A percentile compares a stretch with the other conserved stretches of the same genome.
Conservation (phyloP, 1,140 invertebrate genomes). For the Elymnias hypermnestra region DNA sequence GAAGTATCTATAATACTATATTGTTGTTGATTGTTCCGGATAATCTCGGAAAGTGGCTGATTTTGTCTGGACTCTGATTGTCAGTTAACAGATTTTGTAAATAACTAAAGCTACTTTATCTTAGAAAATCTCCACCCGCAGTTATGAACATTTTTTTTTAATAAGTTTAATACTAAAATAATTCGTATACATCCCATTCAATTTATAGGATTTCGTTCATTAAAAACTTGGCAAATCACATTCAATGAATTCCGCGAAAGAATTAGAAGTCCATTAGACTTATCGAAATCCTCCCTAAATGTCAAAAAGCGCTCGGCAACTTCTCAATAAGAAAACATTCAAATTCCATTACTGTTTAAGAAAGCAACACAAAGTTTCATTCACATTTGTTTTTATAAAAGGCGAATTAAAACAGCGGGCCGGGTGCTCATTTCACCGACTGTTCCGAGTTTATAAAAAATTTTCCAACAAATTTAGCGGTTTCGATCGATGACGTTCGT, state of each 20-base stretch:
- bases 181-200: too few relatives aligned
- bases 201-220: constrained; percentile 7
- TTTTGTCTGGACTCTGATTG: too few relatives aligned
- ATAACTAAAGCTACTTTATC: too few relatives aligned
- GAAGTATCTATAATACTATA: too few relatives aligned
- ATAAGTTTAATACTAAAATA: too few relatives aligned
- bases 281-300: constrained; percentile 45
- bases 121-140: too few relatives aligned
- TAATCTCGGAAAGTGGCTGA: too few relatives aligned
- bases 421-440: constrained; percentile 37
- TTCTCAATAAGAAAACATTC: constrained; percentile 64
- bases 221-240: constrained; percentile 15
- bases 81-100: too few relatives aligned
- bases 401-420: constrained; percentile 37
- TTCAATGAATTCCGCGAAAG: constrained; percentile 25
- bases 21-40: too few relatives aligned
- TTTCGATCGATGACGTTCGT: constrained; percentile 63
- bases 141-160: too few relatives aligned
- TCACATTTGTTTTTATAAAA: constrained; percentile 49
- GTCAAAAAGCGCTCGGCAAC: constrained; percentile 30
- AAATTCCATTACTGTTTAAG: constrained; percentile 47
- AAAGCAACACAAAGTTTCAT: constrained; percentile 49
- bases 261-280: constrained; percentile 46
- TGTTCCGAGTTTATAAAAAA: constrained; percentile 39
- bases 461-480: constrained; percentile 65